These are phyloP conservation scores for Anseranas semipalmata DNA, from an alignment of 2,113 vertebrate genomes.

Conservation along the genomic window DNA sequence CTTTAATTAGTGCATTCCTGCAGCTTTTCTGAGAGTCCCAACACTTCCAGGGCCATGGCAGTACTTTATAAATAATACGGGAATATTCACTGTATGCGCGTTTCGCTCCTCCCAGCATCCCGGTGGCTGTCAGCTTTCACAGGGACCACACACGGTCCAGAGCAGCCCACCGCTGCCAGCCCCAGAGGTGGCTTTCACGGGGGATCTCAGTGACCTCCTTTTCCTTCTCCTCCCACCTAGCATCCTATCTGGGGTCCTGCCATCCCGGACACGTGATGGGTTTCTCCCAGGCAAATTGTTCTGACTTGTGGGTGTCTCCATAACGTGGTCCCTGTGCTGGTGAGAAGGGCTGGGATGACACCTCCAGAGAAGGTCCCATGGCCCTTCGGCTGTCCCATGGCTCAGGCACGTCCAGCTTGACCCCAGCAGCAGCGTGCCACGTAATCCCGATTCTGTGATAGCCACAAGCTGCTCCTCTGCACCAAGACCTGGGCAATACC, in stretches of 20 bases:
- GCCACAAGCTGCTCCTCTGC: background rate
- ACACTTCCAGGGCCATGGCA: constrained; percentile 60
- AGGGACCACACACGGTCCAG: constrained; percentile 55
- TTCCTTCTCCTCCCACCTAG: background rate
- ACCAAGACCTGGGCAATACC: background rate
- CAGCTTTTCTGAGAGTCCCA: constrained; percentile 64
- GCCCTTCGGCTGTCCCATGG: background rate
- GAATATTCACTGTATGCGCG: constrained; percentile 30
- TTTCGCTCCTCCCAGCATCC: constrained; percentile 4
- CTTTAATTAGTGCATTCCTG: constrained; percentile 73
- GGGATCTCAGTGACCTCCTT: background rate
- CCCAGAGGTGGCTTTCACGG: background rate
- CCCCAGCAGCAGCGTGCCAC: background rate
- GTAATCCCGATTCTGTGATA: no score
- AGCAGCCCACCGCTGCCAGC: background rate
- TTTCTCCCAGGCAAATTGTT: fast-evolving
- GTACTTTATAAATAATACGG: constrained; percentile 62
- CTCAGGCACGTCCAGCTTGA: background rate
- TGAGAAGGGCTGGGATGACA: background rate
- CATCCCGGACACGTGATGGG: background rate
- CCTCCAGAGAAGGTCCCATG: background rate
- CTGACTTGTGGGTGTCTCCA: background rate
- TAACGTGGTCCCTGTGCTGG: background rate
- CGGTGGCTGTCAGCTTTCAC: background rate
- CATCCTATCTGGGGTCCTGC: background rate